Evolutionary conservation across 2,797 vertebrate species (phyloP), one percentile per base, ranked within the genome.

Genomic region (Urocyon cinereoargenteus): DNA sequence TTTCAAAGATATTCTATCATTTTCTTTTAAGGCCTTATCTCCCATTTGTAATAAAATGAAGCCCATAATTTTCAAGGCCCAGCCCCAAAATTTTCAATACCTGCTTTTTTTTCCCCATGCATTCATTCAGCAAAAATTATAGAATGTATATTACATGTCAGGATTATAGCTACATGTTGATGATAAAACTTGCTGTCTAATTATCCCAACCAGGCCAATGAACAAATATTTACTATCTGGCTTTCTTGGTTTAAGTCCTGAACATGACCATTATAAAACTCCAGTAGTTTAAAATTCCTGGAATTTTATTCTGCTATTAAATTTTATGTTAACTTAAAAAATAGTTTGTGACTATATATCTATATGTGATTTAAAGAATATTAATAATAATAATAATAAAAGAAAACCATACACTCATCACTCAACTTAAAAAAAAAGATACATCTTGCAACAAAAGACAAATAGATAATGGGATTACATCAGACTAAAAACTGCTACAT

Each of bases 1-100:
- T 96, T 96, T 90, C 72, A 95, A 96, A 96, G 92, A 40, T 16
- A 72, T 57, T 91, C 55, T 22, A 68, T 77, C 61, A 95, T 81
- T 77, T 87, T 68, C 19, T 59, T 26, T 79, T 78, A 55, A 91
- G 90, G 45, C 12, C 12, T 84, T 90, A 87, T 89, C 51, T 88
- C 21, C 55, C 59, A 22, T 90, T 88, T 91, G 55, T 85, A 66
- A 88, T 86, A 83, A 93, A 96, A 81, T 68, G 15, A 94, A 90
- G 10, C 9, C 11, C 77, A 21, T 34, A 59, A 31, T 78, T 96
- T 90, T 55, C 45, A 85, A 96, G 10, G 24, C 19, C 12, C 15
- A 81, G 34, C 26, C 49, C 24, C 87, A 84, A 21, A 59, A 57
- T 78, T 96, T 93, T 97, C 28, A 86, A 1, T 77, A 22, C 6